Percentiles rank a stretch among this genome's conserved stretches.
Evolutionary conservation across 2,888 invertebrate genomes (phyloP).

Genomic region (Aphidius colemani): DNA sequence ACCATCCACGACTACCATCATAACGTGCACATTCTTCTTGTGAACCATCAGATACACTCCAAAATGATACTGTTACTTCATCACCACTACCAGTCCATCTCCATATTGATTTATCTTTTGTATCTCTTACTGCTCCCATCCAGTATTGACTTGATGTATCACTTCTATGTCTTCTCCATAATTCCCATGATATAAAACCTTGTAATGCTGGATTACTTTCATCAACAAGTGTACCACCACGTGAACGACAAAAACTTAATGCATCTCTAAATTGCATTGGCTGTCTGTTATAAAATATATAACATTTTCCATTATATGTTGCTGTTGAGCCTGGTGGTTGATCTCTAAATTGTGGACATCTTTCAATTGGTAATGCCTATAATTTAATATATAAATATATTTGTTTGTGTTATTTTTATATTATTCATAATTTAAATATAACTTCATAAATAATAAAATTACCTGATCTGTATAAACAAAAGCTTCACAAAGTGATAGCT

Average conservation of each 20-base stretch:
- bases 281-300: slow-evolving; percentile 89
- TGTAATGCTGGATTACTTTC: slow-evolving; percentile 93
- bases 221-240: slow-evolving; percentile 85
- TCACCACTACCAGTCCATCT: slow-evolving; percentile 85
- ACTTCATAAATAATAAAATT: slow-evolving; percentile 5
- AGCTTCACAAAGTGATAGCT: slow-evolving; percentile 88
- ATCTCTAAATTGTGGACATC: slow-evolving; percentile 90
- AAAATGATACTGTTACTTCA: slow-evolving; percentile 87
- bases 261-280: slow-evolving; percentile 81
- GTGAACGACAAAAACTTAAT: slow-evolving; percentile 75
- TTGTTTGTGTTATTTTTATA: background rate
- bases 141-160: slow-evolving; percentile 92
- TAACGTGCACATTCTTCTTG: slow-evolving; percentile 86
- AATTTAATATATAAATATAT: slow-evolving; percentile 16
- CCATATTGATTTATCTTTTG: slow-evolving; percentile 78
- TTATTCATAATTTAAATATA: slow-evolving; percentile 7
- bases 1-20: slow-evolving; percentile 92
- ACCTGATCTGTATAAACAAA: slow-evolving; percentile 91
- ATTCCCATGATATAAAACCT: slow-evolving; percentile 93
- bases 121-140: slow-evolving; percentile 91
- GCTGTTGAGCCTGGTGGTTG: slow-evolving; percentile 92
- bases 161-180: slow-evolving; percentile 88
- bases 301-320: slow-evolving; percentile 93
- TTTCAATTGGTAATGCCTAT: slow-evolving; percentile 84
- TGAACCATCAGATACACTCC: slow-evolving; percentile 82